phyloP scores from a whole-genome alignment of 1,140 invertebrate genomes.

The Tribolium castaneum region DNA sequence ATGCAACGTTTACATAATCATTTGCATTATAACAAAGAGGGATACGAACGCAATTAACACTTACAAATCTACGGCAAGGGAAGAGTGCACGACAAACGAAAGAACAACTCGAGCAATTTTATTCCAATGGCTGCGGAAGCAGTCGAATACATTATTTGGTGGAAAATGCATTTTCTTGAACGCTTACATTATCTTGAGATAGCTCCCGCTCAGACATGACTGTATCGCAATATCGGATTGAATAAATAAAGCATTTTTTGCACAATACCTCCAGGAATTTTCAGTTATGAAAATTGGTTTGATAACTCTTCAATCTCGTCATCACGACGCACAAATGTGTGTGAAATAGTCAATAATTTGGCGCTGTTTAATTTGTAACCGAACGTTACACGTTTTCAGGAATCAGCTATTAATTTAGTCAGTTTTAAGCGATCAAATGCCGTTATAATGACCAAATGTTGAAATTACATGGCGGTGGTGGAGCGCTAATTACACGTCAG shows the following conservation, averaged over 20 bases:
- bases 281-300: too few relatives aligned
- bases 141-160: background rate
- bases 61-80: background rate
- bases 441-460: background rate
- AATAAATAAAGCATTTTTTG: too few relatives aligned
- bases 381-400: background rate
- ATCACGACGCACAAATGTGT: background rate
- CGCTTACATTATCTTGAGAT: background rate
- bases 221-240: too few relatives aligned
- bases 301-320: background rate
- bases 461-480: background rate
- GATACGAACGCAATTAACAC: constrained; percentile 13
- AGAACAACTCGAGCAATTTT: background rate
- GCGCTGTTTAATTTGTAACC: background rate
- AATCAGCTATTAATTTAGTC: background rate
- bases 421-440: background rate
- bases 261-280: too few relatives aligned
- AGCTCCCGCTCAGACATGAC: background rate
- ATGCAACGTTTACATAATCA: constrained; percentile 34
- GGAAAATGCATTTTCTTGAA: background rate
- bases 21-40: constrained; percentile 25
- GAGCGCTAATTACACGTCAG: background rate
- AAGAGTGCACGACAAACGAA: background rate
- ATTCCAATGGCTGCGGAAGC: background rate
- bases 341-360: background rate